phyloP scores from a whole-genome alignment of 1,140 invertebrate species.

The Contarinia nasturtii region DNA sequence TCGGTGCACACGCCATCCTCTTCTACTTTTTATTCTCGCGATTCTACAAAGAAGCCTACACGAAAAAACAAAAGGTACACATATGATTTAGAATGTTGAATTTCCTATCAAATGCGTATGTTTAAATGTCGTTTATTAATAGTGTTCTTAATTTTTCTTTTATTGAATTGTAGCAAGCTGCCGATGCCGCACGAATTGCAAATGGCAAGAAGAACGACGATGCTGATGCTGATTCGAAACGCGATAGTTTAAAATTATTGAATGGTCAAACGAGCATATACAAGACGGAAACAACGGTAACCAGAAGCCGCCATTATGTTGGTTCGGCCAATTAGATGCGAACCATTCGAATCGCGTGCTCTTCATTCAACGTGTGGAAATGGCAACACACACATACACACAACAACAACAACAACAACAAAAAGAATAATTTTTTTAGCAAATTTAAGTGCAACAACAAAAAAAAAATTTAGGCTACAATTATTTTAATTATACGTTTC shows the following conservation, averaged over 20 bases:
- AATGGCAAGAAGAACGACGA: background rate
- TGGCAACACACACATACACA: too few species aligned
- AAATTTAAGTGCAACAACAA: too few species aligned
- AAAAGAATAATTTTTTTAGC: too few species aligned
- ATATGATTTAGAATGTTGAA: too few species aligned
- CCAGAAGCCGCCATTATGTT: too few species aligned
- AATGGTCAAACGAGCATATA: background rate
- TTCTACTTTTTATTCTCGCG: constrained; percentile 61
- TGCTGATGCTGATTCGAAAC: background rate
- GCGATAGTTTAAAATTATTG: background rate
- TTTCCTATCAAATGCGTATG: too few species aligned
- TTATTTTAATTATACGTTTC: too few species aligned
- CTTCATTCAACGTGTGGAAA: too few species aligned
- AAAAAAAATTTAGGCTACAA: too few species aligned
- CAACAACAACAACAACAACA: too few species aligned
- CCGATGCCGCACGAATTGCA: background rate
- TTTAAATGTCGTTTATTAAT: background rate
- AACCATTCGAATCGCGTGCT: too few species aligned
- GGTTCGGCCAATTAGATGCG: too few species aligned
- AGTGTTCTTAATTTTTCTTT: background rate
- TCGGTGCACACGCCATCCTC: constrained; percentile 53
- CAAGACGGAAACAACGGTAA: background rate
- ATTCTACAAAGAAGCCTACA: constrained; percentile 54
- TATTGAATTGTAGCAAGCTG: background rate
- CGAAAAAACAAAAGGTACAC: constrained; percentile 9